A percentile compares a stretch with the other conserved stretches of the same genome.
These are phyloP conservation scores for Propithecus coquereli DNA, from an alignment of 2,113 vertebrate genomes.

Conservation along the genomic window DNA sequence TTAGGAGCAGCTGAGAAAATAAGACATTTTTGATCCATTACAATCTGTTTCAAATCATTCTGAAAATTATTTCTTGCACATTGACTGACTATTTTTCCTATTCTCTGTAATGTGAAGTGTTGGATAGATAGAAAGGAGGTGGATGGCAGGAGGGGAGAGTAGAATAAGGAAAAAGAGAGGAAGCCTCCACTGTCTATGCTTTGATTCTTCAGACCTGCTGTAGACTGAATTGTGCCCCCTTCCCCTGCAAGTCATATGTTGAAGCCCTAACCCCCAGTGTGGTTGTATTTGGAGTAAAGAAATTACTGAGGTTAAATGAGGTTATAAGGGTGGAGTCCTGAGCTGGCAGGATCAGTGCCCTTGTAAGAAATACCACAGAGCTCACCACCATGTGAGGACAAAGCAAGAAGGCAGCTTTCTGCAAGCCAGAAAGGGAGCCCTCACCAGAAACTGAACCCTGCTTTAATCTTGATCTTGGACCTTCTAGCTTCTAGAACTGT, in stretches of 20 bases:
- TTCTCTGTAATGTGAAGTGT: background rate
- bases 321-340: background rate
- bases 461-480: background rate
- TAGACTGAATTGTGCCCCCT: background rate
- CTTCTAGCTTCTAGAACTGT: background rate
- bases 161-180: background rate
- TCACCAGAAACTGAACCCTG: background rate
- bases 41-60: background rate
- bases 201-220: background rate
- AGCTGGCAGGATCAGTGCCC: background rate
- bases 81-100: background rate
- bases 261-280: background rate
- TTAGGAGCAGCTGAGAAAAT: background rate
- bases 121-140: background rate
- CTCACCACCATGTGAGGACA: background rate
- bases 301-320: background rate
- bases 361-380: background rate
- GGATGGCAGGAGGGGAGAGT: background rate
- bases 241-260: background rate
- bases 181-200: background rate
- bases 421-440: background rate
- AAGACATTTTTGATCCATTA: background rate
- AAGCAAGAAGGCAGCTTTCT: background rate
- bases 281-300: background rate
- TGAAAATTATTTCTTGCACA: background rate